phyloP scores from a whole-genome alignment of 2,797 vertebrate genomes.

The Eulemur coronatus region DNA sequence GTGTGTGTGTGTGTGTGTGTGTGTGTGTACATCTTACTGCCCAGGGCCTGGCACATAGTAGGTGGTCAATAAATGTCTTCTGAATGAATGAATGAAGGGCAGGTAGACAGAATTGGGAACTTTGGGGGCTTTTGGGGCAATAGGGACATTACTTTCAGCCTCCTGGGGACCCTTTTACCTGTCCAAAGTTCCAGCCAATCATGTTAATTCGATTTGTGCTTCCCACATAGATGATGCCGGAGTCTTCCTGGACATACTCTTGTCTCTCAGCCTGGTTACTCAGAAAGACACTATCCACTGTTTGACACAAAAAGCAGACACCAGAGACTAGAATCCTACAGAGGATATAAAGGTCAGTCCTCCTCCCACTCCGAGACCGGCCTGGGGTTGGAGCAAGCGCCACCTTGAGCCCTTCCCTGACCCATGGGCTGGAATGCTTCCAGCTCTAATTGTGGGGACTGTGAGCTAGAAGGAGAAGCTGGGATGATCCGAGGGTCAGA shows the following conservation, averaged over 20 bases:
- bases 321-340: neutral
- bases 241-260: constrained; percentile 87
- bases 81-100: neutral
- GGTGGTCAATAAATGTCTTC: neutral
- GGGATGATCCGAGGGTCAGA: neutral
- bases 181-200: constrained; percentile 87
- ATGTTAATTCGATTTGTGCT: constrained; percentile 75
- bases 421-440: neutral
- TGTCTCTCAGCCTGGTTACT: constrained; percentile 79
- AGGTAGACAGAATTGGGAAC: neutral
- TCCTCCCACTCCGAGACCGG: neutral
- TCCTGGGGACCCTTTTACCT: constrained; percentile 80
- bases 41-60: neutral
- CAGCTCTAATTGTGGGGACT: neutral
- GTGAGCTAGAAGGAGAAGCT: neutral
- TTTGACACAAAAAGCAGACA: constrained; percentile 65
- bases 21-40: neutral
- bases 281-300: constrained; percentile 87
- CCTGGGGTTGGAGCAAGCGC: neutral
- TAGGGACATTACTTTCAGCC: neutral
- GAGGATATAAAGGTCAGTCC: neutral
- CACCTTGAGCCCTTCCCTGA: neutral
- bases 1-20: neutral
- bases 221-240: constrained; percentile 85
- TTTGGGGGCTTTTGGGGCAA: neutral